A percentile compares a stretch with the other conserved stretches of the same genome.
Evolutionary conservation across 2,113 vertebrate species (phyloP).

Genomic region (Epinephelus cyanopodus): DNA sequence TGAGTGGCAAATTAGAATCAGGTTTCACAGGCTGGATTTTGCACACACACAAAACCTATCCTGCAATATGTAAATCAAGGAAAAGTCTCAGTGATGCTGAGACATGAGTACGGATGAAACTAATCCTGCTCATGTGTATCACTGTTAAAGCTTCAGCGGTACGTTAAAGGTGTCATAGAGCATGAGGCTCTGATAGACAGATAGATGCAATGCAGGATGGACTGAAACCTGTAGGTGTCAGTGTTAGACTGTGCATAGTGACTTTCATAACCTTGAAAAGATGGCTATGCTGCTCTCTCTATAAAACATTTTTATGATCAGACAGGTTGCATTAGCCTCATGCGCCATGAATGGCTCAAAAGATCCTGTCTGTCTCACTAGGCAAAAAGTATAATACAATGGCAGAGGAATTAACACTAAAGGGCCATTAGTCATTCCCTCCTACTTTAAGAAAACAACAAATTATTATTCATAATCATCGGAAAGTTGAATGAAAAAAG

Average conservation of each 20-base stretch:
- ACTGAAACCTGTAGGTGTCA: constrained; percentile 76
- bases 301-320: constrained; percentile 58
- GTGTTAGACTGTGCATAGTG: constrained; percentile 63
- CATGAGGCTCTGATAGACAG: background rate
- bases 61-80: background rate
- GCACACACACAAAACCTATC: background rate
- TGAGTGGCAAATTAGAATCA: background rate
- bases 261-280: constrained; percentile 64
- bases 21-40: no score
- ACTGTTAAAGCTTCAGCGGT: background rate
- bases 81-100: background rate
- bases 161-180: background rate
- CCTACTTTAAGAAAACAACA: background rate
- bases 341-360: constrained; percentile 18
- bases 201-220: constrained; percentile 28
- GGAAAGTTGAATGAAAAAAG: background rate
- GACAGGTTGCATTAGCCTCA: constrained; percentile 46
- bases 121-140: background rate
- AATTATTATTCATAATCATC: background rate
- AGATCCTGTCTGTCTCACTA: constrained; percentile 13
- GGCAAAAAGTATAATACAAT: background rate
- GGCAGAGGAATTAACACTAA: background rate
- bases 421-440: background rate
- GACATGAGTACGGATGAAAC: background rate
- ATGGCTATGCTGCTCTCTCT: constrained; percentile 14